Evolutionary conservation across 2,797 vertebrate genomes (phyloP).

Genomic region (Tapera naevia): DNA sequence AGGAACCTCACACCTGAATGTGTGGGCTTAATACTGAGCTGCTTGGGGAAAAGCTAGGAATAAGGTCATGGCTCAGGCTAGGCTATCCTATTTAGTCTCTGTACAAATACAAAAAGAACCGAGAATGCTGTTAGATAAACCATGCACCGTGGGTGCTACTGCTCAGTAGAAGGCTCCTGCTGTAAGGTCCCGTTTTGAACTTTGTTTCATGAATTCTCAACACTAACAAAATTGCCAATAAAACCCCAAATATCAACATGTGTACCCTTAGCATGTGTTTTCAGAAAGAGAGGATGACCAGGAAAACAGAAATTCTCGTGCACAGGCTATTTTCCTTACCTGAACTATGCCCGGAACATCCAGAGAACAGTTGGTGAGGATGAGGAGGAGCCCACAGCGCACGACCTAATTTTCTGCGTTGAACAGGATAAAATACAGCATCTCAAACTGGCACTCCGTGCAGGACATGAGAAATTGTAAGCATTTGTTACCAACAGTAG

Average conservation of each 20-base stretch:
- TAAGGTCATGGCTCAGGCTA: neutral
- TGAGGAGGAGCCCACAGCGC: neutral
- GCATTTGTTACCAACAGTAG: neutral
- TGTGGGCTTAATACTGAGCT: neutral
- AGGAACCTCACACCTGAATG: neutral
- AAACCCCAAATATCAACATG: fast-evolving
- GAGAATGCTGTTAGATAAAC: neutral
- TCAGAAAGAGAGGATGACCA: neutral
- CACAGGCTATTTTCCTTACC: neutral
- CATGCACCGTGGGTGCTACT: neutral
- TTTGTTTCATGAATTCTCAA: neutral
- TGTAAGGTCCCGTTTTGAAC: neutral
- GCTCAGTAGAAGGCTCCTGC: neutral
- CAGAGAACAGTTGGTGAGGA: neutral
- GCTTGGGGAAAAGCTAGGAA: neutral
- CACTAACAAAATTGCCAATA: neutral
- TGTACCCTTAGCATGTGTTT: too few relatives aligned
- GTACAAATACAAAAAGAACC: neutral
- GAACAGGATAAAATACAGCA: neutral
- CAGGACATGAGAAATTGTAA: neutral
- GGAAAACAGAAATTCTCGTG: neutral
- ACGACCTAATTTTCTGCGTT: neutral
- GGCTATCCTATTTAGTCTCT: too few relatives aligned
- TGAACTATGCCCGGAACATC: neutral
- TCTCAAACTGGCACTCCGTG: neutral